These are phyloP conservation scores for Rhegmatorhina hoffmannsi DNA, from an alignment of 2,113 vertebrate species.

Conservation along the genomic window DNA sequence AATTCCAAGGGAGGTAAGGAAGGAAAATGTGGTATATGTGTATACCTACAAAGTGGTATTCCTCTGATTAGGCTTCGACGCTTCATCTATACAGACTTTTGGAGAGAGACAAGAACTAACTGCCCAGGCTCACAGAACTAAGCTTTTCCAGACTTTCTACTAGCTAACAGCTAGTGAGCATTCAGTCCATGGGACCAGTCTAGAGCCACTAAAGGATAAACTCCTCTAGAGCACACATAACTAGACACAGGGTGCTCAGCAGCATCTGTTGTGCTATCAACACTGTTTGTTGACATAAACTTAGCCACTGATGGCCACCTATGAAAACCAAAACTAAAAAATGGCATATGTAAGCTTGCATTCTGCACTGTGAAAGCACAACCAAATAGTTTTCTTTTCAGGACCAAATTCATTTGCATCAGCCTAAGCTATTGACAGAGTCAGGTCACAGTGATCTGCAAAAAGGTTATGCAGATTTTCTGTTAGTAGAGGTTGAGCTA, in stretches of 20 bases:
- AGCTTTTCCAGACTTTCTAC: background rate
- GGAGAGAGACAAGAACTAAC: background rate
- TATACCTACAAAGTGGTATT: background rate
- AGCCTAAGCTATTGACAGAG: background rate
- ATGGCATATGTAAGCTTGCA: background rate
- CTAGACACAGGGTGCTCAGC: background rate
- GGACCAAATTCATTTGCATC: background rate
- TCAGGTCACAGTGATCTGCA: background rate
- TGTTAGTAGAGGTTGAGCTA: background rate
- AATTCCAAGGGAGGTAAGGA: background rate
- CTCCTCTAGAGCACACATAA: background rate
- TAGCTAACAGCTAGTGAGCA: background rate
- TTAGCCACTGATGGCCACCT: fast-evolving
- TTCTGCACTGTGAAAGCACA: background rate
- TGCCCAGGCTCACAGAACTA: background rate
- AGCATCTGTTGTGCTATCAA: background rate
- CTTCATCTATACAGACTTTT: background rate
- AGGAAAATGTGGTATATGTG: background rate
- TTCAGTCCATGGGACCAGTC: background rate
- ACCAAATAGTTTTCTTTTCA: background rate
- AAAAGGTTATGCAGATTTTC: background rate
- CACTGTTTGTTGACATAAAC: background rate
- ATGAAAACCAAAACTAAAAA: background rate
- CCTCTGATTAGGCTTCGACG: background rate
- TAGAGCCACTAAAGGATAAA: background rate